Conservation (phyloP, 2,888 invertebrate genomes). For the Trilocha varians region DNA sequence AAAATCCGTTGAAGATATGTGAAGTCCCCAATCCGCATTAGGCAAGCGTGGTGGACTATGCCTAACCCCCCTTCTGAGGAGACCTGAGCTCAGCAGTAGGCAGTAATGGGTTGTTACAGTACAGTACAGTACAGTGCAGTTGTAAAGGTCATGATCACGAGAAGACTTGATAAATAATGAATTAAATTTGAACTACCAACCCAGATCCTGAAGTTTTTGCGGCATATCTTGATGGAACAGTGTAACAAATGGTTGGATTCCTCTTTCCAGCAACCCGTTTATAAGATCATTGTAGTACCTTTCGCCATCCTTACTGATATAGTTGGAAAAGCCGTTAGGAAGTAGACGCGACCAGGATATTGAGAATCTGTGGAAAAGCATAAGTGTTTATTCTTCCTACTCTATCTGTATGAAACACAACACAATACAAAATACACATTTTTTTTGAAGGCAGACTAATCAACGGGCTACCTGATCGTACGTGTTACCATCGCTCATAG, state of each 20-base stretch:
- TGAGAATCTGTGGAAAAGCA: conserved; percentile 71
- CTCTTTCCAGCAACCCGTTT: conserved; percentile 47
- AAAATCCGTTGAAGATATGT: no score
- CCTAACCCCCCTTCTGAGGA: no score
- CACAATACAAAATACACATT: no score
- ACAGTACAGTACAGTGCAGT: no score
- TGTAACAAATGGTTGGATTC: conserved; percentile 66
- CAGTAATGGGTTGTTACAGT: no score
- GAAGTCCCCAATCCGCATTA: no score
- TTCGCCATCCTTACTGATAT: conserved; percentile 75
- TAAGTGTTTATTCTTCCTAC: not conserved
- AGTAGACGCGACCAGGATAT: conserved; percentile 78
- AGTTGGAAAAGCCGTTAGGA: conserved; percentile 70
- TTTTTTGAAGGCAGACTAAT: no score
- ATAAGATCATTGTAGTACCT: conserved; percentile 73
- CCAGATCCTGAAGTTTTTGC: conserved; percentile 36
- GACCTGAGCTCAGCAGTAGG: no score
- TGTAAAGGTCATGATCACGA: not conserved
- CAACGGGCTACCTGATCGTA: no score
- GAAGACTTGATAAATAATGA: not conserved
- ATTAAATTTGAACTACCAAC: conserved; percentile 10
- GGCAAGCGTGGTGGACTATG: no score
- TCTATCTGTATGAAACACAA: not conserved
- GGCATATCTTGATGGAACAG: conserved; percentile 55
- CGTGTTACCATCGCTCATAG: no score